Conservation (phyloP, 2,113 vertebrate genomes). For the Proterorhinus semilunaris region DNA sequence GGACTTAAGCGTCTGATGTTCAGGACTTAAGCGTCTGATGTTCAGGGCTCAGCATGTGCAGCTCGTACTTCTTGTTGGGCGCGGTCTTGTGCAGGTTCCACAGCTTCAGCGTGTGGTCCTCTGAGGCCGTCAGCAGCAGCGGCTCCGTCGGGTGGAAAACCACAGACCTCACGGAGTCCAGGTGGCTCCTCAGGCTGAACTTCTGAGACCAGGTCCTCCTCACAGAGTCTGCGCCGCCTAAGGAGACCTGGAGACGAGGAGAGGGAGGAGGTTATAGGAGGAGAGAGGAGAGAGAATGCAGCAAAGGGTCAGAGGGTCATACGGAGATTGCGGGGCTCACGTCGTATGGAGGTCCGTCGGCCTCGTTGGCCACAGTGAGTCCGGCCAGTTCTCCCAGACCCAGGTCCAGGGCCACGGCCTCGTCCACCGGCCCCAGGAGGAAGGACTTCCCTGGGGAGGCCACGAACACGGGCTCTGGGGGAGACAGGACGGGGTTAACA, state of each 20-base stretch:
- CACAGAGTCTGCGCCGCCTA: constrained; percentile 87
- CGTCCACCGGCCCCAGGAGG: constrained; percentile 87
- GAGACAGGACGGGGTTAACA: constrained; percentile 10
- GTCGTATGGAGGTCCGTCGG: constrained; percentile 86
- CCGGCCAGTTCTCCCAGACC: constrained; percentile 93
- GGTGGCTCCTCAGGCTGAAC: constrained; percentile 94
- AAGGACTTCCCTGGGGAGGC: constrained; percentile 92
- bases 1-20: no score
- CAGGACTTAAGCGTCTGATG: no score
- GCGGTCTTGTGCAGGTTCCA: constrained; percentile 98
- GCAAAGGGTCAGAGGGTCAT: not conserved
- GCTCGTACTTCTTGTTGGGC: constrained; percentile 88
- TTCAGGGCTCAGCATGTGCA: not conserved
- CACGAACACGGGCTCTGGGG: constrained; percentile 90
- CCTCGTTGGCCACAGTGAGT: constrained; percentile 94
- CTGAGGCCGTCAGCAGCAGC: constrained; percentile 93
- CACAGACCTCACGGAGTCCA: constrained; percentile 90
- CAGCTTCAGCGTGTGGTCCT: constrained; percentile 96
- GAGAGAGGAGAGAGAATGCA: not conserved
- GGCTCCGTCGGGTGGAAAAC: constrained; percentile 93
- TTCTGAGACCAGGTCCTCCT: constrained; percentile 95
- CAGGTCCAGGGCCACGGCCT: constrained; percentile 89
- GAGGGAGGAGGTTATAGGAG: constrained; percentile 11
- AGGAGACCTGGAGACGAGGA: constrained; percentile 76
- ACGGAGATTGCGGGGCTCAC: constrained; percentile 73